Percentiles rank a stretch among this genome's conserved stretches.
Evolutionary conservation across 2,888 invertebrate genomes (phyloP).

Genomic region (Pristionchus exspectatus): DNA sequence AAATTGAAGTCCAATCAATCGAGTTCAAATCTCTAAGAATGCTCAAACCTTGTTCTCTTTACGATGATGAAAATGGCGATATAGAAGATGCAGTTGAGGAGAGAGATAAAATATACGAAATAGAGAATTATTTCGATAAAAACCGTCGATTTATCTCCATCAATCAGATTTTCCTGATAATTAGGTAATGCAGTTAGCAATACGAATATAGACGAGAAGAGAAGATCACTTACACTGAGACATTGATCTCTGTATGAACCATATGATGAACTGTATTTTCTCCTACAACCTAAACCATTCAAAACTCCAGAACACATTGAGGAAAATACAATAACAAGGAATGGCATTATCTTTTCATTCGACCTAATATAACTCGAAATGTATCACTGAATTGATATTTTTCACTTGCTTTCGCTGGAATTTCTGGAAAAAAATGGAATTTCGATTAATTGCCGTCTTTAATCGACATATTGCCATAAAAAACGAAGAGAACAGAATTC

Average conservation of each 20-base stretch:
- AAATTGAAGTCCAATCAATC: neutral
- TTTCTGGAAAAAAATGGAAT: too few species aligned
- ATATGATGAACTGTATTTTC: neutral
- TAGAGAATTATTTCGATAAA: neutral
- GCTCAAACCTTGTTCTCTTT: neutral
- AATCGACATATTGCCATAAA: neutral
- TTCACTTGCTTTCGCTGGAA: neutral
- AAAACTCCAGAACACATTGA: neutral
- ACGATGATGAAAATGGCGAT: neutral
- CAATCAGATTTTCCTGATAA: neutral
- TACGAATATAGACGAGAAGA: too few species aligned
- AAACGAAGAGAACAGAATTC: neutral
- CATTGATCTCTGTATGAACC: neutral
- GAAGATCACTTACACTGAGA: neutral
- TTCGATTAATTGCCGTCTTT: neutral
- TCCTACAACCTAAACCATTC: neutral
- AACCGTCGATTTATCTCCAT: neutral
- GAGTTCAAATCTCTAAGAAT: too few species aligned
- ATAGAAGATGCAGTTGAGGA: neutral
- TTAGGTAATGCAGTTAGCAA: neutral
- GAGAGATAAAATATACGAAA: neutral
- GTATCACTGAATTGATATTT: neutral
- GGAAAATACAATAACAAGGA: neutral
- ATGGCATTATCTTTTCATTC: neutral
- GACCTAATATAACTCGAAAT: neutral